Evolutionary conservation across 2,797 vertebrate genomes (phyloP).

Genomic region (Cottoperca gobio): DNA sequence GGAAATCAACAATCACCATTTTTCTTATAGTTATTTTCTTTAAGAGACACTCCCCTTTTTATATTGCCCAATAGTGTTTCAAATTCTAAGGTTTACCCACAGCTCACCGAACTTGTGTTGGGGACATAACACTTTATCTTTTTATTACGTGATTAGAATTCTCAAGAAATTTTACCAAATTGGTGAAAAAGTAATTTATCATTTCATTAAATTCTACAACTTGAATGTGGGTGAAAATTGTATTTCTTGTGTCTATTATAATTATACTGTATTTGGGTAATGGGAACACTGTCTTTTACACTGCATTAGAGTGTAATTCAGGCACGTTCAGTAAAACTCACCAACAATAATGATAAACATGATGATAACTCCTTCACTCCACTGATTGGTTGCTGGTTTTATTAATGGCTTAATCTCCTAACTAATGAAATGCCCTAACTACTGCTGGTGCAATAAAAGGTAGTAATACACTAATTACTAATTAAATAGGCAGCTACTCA

Average conservation of each 20-base stretch:
- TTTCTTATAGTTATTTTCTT: not conserved
- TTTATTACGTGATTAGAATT: slow-evolving; percentile 8
- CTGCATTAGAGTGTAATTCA: slow-evolving; percentile 22
- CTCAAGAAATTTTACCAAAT: slow-evolving; percentile 3
- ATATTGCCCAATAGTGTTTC: not conserved
- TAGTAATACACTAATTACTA: slow-evolving; percentile 65
- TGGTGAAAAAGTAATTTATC: slow-evolving; percentile 12
- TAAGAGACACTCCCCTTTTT: not conserved
- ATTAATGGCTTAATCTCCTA: slow-evolving; percentile 71
- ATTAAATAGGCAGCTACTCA: slow-evolving; percentile 67
- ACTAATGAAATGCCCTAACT: slow-evolving; percentile 70
- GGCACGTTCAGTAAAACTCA: slow-evolving; percentile 33
- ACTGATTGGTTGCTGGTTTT: slow-evolving; percentile 68
- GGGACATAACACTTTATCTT: not conserved
- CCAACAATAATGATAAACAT: slow-evolving; percentile 55
- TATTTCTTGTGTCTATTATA: slow-evolving; percentile 2
- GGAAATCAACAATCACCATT: not conserved
- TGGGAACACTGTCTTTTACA: not conserved
- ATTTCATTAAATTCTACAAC: slow-evolving; percentile 18
- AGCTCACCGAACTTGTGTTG: not conserved
- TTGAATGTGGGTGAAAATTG: not conserved
- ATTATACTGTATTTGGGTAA: slow-evolving; percentile 20
- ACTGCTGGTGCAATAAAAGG: slow-evolving; percentile 66
- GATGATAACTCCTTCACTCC: slow-evolving; percentile 51
- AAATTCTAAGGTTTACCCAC: not conserved